phyloP scores from a whole-genome alignment of 2,888 invertebrate genomes.

The Drosophila yooni region DNA sequence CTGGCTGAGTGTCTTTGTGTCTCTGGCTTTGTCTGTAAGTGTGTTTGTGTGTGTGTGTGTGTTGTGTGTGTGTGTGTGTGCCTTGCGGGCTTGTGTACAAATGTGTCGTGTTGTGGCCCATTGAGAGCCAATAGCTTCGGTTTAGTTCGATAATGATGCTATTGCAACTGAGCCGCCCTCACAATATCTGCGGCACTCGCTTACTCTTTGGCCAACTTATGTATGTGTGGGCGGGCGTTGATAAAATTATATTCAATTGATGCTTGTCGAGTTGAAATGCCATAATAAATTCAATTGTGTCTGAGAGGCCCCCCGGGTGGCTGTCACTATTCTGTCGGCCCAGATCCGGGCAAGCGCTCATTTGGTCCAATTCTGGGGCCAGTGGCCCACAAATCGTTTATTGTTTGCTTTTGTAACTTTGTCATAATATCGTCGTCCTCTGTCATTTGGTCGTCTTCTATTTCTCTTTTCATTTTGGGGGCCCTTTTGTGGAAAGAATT shows the following conservation, averaged over 20 bases:
- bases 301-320: slow-evolving; percentile 57
- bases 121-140: slow-evolving; percentile 76
- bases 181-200: slow-evolving; percentile 16
- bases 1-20: slow-evolving; percentile 15
- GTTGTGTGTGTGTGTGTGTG: slow-evolving; percentile 17
- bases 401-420: slow-evolving; percentile 77
- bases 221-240: slow-evolving; percentile 30
- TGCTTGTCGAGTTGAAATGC: slow-evolving; percentile 77
- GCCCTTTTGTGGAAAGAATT: slow-evolving; percentile 45
- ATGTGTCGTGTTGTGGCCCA: slow-evolving; percentile 67
- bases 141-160: slow-evolving; percentile 77
- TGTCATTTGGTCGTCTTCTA: slow-evolving; percentile 26
- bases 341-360: slow-evolving; percentile 43
- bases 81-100: slow-evolving; percentile 23
- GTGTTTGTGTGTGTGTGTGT: slow-evolving; percentile 25
- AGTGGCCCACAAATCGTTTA: slow-evolving; percentile 65
- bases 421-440: slow-evolving; percentile 63
- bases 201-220: slow-evolving; percentile 30
- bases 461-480: slow-evolving; percentile 13
- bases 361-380: slow-evolving; percentile 31
- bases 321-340: slow-evolving; percentile 62
- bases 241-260: slow-evolving; percentile 79
- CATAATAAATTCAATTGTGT: slow-evolving; percentile 81
- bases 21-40: slow-evolving; percentile 23
- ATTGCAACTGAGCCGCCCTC: slow-evolving; percentile 62